Conservation (phyloP, 1,140 invertebrate species). For the Pollicipes pollicipes region DNA sequence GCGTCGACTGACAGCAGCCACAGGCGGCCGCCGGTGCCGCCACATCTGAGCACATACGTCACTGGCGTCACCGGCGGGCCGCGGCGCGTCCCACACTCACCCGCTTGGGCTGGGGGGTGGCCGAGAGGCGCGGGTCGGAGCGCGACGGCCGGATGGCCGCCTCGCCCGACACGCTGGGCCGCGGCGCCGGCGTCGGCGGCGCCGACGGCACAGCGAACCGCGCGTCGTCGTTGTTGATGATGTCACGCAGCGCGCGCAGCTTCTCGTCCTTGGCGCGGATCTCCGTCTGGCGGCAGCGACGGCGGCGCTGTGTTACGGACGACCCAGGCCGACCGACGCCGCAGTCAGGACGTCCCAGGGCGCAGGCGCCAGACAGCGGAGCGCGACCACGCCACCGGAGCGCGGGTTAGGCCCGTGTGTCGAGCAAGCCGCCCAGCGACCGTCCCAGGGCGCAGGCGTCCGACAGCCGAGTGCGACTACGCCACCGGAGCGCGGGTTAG, state of each 20-base stretch:
- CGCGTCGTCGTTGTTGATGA: slow-evolving; percentile 5
- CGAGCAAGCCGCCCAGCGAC: too few relatives aligned
- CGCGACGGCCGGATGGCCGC: not conserved
- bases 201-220: slow-evolving; percentile 3
- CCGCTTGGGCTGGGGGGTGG: slow-evolving; percentile 8
- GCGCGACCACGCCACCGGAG: too few relatives aligned
- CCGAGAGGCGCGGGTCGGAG: slow-evolving; percentile 1
- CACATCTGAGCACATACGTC: too few relatives aligned
- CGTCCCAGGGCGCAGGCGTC: too few relatives aligned
- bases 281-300: not conserved
- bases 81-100: not conserved
- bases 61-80: not conserved
- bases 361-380: too few relatives aligned
- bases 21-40: not conserved
- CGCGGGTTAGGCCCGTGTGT: too few relatives aligned
- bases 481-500: too few relatives aligned
- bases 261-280: not conserved
- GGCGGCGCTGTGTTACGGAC: too few relatives aligned
- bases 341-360: not conserved
- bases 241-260: slow-evolving; percentile 2
- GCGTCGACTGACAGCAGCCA: slow-evolving; percentile 12
- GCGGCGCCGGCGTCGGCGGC: slow-evolving; percentile 4
- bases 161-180: not conserved
- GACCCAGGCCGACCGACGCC: not conserved
- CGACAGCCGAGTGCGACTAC: too few relatives aligned